These are phyloP conservation scores for Pollenia griseotomentosa DNA, from an alignment of 2,888 invertebrate species.

Conservation along the genomic window DNA sequence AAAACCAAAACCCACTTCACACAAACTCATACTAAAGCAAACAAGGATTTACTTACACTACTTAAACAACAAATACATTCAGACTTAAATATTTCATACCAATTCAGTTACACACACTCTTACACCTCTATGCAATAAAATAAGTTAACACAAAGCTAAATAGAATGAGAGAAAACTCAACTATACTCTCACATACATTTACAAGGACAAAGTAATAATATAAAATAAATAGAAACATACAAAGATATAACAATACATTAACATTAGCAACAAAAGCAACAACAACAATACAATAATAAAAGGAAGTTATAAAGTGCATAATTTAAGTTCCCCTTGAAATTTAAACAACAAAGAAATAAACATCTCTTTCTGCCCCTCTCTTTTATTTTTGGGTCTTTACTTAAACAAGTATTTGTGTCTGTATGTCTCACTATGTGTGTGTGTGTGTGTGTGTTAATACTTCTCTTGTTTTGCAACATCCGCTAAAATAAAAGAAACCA, in stretches of 20 bases:
- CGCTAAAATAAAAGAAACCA: conserved; percentile 46
- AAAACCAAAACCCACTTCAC: neutral
- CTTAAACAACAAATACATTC: conserved; percentile 42
- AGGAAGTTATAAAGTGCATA: conserved; percentile 72
- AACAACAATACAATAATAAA: conserved; percentile 50
- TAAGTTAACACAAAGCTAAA: neutral
- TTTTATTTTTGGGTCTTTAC: neutral
- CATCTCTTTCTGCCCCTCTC: neutral
- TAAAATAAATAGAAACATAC: conserved; percentile 26
- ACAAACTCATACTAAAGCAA: neutral
- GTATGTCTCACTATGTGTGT: conserved; percentile 4
- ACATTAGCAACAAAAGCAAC: conserved; percentile 40
- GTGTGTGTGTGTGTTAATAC: conserved; percentile 44
- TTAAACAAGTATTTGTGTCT: neutral
- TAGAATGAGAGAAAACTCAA: conserved; percentile 28
- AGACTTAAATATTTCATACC: conserved; percentile 16
- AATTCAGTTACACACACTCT: neutral
- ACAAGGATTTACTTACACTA: conserved; percentile 29
- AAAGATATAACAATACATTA: conserved; percentile 54
- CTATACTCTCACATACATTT: conserved; percentile 11
- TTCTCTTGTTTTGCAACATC: conserved; percentile 43
- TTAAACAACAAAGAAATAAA: conserved; percentile 38
- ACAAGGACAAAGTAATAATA: conserved; percentile 70
- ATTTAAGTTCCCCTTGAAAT: conserved; percentile 73
- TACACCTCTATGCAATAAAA: neutral